Percentiles rank a stretch among this genome's conserved stretches.
Conservation (phyloP, 2,888 invertebrate species). For the Barypeithes pellucidus region DNA sequence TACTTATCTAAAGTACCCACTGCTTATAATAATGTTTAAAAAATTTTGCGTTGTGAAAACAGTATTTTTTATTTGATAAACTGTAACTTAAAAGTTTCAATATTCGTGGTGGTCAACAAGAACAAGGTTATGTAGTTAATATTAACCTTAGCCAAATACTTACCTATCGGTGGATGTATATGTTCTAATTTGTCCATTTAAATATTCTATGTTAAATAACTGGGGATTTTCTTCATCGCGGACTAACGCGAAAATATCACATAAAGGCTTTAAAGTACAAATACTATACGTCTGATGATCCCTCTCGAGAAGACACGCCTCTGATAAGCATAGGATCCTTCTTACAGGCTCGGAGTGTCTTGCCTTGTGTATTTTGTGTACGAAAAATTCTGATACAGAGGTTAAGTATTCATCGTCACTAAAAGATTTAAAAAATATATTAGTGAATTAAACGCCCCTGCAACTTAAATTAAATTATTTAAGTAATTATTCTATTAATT, state of each 20-base stretch:
- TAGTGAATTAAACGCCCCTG: too few relatives aligned
- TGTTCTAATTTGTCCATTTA: conserved; percentile 89
- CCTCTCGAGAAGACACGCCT: conserved; percentile 95
- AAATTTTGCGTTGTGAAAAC: too few relatives aligned
- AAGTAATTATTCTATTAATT: too few relatives aligned
- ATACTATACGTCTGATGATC: conserved; percentile 98
- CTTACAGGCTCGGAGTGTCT: conserved; percentile 89
- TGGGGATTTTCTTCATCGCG: conserved; percentile 94
- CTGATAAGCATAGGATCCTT: conserved; percentile 93
- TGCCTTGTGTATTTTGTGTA: conserved; percentile 90
- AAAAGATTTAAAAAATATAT: conserved; percentile 23
- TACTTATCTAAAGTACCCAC: too few relatives aligned
- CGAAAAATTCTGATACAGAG: conserved; percentile 95
- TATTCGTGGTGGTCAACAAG: too few relatives aligned
- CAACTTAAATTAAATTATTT: too few relatives aligned
- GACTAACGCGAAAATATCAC: conserved; percentile 92
- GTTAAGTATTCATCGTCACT: conserved; percentile 97
- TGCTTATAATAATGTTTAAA: too few relatives aligned
- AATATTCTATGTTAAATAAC: conserved; percentile 94
- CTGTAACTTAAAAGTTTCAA: too few relatives aligned
- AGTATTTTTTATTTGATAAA: too few relatives aligned
- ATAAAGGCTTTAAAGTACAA: conserved; percentile 86
- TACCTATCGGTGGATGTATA: conserved; percentile 95
- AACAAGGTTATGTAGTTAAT: too few relatives aligned
- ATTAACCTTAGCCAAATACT: conserved; percentile 30